Conservation (phyloP, 2,888 invertebrate species). For the Mayetiola destructor region DNA sequence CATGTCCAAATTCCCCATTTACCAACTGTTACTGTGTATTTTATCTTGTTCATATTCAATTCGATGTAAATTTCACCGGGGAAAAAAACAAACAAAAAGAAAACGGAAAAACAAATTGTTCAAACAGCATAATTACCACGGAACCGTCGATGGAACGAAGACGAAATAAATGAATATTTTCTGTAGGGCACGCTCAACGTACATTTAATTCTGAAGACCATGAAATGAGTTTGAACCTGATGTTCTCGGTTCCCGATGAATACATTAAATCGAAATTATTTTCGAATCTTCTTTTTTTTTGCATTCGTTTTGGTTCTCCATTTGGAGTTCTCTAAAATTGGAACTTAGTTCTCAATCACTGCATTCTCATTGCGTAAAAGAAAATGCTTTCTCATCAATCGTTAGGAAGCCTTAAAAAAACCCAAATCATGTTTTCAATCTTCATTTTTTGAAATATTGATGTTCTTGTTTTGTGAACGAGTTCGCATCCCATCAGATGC, state of each 20-base stretch:
- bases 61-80: too few species aligned
- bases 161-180: too few species aligned
- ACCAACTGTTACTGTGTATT: slow-evolving; percentile 2
- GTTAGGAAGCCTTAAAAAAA: neutral
- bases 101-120: neutral
- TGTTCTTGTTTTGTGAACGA: neutral
- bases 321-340: too few species aligned
- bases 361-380: too few species aligned
- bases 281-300: neutral
- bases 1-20: too few species aligned
- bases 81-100: too few species aligned
- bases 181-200: neutral
- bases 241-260: too few species aligned
- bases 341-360: too few species aligned
- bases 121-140: slow-evolving; percentile 2
- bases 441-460: neutral
- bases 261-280: slow-evolving; percentile 8
- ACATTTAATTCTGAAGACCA: too few species aligned
- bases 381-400: slow-evolving; percentile 5
- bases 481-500: neutral
- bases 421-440: slow-evolving; percentile 8
- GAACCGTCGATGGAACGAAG: too few species aligned
- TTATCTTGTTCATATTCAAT: too few species aligned
- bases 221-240: slow-evolving; percentile 1
- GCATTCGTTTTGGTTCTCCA: too few species aligned